Evolutionary conservation across 1,140 invertebrate species (phyloP).

Genomic region (Phymastichus coffea): DNA sequence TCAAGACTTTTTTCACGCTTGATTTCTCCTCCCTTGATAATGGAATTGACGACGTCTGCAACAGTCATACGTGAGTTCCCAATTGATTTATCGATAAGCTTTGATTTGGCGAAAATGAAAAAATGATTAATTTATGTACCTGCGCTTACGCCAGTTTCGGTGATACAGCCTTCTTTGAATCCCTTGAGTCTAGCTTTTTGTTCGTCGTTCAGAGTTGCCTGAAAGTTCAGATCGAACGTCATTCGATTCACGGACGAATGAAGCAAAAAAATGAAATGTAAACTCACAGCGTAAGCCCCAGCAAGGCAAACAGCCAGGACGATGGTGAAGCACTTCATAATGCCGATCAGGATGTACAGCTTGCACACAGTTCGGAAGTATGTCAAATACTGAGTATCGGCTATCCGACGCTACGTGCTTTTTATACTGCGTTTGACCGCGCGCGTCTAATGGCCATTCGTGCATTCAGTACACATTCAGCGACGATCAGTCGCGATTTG

Average conservation of each 20-base stretch:
- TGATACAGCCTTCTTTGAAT: slow-evolving; percentile 11
- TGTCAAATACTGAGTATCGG: neutral
- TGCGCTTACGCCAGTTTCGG: slow-evolving; percentile 12
- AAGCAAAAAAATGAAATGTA: neutral
- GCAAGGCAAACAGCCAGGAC: neutral
- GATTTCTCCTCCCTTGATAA: neutral
- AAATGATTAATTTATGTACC: neutral
- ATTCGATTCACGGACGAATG: neutral
- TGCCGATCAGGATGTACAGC: neutral
- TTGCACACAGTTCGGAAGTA: neutral
- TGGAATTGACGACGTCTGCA: neutral
- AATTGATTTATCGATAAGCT: too few relatives aligned
- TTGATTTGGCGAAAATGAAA: too few relatives aligned
- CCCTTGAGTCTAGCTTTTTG: slow-evolving; percentile 3
- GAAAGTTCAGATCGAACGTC: neutral
- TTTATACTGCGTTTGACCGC: slow-evolving; percentile 15
- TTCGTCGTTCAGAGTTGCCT: neutral
- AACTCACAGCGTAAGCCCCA: neutral
- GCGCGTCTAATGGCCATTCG: too few relatives aligned
- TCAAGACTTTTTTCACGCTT: slow-evolving; percentile 25
- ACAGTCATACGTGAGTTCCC: too few relatives aligned
- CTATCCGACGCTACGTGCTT: neutral
- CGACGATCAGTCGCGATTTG: too few relatives aligned
- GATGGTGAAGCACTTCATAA: neutral
- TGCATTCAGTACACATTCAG: too few relatives aligned